Conservation (phyloP, 2,113 vertebrate genomes). For the Trachemys scripta region DNA sequence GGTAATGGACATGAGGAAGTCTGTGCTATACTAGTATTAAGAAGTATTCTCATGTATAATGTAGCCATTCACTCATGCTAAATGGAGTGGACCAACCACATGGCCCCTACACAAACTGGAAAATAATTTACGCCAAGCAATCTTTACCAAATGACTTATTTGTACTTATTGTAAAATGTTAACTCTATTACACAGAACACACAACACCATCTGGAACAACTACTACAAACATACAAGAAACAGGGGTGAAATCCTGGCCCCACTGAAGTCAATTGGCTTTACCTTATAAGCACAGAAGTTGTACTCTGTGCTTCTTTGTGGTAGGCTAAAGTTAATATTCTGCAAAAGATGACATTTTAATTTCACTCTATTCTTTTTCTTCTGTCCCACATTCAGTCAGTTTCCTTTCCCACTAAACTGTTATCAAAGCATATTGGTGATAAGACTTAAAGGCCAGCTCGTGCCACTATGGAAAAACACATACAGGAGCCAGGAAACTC, state of each 20-base stretch:
- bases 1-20: neutral
- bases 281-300: constrained; percentile 1
- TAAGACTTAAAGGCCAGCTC: neutral
- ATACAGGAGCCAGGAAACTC: neutral
- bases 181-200: neutral
- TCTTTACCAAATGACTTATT: neutral
- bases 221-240: neutral
- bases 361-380: neutral
- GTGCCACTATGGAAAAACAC: neutral
- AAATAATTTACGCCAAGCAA: neutral
- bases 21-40: neutral
- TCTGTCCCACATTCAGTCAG: neutral
- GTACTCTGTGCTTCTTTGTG: constrained; percentile 6
- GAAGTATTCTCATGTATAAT: neutral
- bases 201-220: neutral
- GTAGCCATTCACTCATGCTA: neutral
- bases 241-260: neutral
- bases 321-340: neutral
- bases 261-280: neutral
- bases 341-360: neutral
- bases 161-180: neutral
- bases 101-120: neutral
- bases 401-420: neutral
- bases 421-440: neutral
- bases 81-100: neutral